Percentiles rank a stretch among this genome's conserved stretches.
phyloP scores from a whole-genome alignment of 2,888 invertebrate species.

The Chrysotoxum bicinctum region DNA sequence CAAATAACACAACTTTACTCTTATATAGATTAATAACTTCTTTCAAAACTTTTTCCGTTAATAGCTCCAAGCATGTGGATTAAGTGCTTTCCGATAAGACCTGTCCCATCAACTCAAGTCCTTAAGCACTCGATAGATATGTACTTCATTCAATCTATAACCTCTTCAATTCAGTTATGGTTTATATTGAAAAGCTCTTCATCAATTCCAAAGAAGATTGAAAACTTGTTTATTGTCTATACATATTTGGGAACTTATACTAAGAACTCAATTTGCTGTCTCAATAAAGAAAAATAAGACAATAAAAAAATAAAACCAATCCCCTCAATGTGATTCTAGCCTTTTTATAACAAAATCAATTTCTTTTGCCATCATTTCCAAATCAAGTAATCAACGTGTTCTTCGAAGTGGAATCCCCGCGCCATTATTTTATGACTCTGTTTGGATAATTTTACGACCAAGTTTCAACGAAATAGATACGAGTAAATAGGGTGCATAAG shows the following conservation, averaged over 20 bases:
- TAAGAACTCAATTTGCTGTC: conserved; percentile 19
- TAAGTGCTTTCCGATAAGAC: neutral
- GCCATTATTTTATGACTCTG: conserved; percentile 23
- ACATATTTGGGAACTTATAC: neutral
- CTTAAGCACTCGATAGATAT: neutral
- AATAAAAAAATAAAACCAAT: neutral
- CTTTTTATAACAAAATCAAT: conserved; percentile 20
- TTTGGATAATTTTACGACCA: conserved; percentile 24
- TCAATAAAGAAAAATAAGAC: neutral
- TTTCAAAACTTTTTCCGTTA: neutral
- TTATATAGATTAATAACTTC: neutral
- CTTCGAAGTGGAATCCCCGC: conserved; percentile 9
- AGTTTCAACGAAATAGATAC: conserved; percentile 11
- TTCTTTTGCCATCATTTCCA: conserved; percentile 24
- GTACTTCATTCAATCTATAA: neutral
- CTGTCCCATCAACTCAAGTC: neutral
- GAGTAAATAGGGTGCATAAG: neutral
- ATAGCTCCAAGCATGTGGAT: neutral
- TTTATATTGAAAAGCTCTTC: conserved; percentile 18
- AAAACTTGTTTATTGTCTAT: conserved; percentile 32
- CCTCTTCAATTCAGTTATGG: conserved; percentile 24
- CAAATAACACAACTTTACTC: neutral
- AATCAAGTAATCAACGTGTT: conserved; percentile 37
- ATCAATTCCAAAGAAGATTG: conserved; percentile 30
- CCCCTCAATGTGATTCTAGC: conserved; percentile 12